phyloP scores from a whole-genome alignment of 2,113 vertebrate genomes.

The Microcebus griseorufus region DNA sequence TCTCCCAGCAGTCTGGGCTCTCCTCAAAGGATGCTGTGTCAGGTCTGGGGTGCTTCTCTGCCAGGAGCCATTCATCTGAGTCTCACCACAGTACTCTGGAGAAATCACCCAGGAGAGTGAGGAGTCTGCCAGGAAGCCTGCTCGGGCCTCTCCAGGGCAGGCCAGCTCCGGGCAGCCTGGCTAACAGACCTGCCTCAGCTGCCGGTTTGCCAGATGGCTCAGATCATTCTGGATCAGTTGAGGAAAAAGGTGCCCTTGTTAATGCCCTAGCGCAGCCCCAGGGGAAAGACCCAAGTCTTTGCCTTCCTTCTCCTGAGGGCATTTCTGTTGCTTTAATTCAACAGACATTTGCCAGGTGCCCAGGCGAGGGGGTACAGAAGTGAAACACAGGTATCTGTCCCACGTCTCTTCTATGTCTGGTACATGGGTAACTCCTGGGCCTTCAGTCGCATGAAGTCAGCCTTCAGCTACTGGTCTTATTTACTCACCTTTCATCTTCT shows the following conservation, averaged over 20 bases:
- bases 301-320: not conserved
- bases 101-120: constrained; percentile 32
- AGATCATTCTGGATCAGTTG: not conserved
- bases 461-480: not conserved
- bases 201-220: not conserved
- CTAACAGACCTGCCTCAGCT: not conserved
- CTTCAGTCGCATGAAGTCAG: not conserved
- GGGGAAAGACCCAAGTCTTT: not conserved
- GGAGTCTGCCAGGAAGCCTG: not conserved
- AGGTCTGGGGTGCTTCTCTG: not conserved
- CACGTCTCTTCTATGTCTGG: not conserved
- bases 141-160: not conserved
- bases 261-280: not conserved
- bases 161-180: not conserved
- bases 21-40: not conserved
- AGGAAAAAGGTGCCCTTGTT: not conserved
- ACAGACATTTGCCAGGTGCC: not conserved
- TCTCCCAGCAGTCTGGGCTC: not conserved
- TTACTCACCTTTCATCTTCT: not conserved
- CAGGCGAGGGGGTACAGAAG: not conserved
- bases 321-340: not conserved
- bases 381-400: not conserved
- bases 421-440: not conserved
- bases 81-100: not conserved
- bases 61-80: not conserved